Percentiles rank a stretch among this genome's conserved stretches.
Evolutionary conservation across 2,888 invertebrate species (phyloP).

Genomic region (Chloroclystis v-ata): DNA sequence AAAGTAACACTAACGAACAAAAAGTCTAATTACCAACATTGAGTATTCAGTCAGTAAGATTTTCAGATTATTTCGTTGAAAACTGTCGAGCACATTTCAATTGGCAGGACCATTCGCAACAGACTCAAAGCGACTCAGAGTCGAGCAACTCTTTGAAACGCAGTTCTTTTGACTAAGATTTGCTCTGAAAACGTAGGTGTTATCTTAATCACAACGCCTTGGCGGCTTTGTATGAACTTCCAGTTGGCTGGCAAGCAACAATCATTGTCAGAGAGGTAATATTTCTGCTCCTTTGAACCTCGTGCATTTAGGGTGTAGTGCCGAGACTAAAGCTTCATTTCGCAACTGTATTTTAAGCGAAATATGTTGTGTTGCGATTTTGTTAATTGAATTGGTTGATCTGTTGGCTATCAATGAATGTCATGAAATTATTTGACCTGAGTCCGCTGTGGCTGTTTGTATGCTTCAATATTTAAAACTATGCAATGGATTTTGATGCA

Average conservation of each 20-base stretch:
- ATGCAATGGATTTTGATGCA: too few species aligned
- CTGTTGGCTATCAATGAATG: too few species aligned
- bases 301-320: conserved; percentile 19
- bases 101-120: conserved; percentile 13
- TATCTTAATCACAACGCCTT: conserved; percentile 64
- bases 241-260: conserved; percentile 44
- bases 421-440: too few species aligned
- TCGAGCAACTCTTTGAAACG: conserved; percentile 47
- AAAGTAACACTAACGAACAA: too few species aligned
- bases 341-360: too few species aligned
- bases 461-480: too few species aligned
- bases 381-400: too few species aligned
- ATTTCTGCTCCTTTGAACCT: conserved; percentile 55
- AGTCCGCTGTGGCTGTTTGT: too few species aligned
- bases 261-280: conserved; percentile 45
- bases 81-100: conserved; percentile 15
- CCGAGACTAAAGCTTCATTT: too few species aligned
- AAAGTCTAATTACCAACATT: too few species aligned
- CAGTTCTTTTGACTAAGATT: conserved; percentile 40
- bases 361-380: too few species aligned
- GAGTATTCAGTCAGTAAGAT: not conserved
- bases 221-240: conserved; percentile 55
- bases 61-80: conserved; percentile 3
- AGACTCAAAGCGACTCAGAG: conserved; percentile 37
- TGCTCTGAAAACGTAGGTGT: conserved; percentile 49